phyloP scores from a whole-genome alignment of 2,797 vertebrate species.

The Tolypeutes matacus region DNA sequence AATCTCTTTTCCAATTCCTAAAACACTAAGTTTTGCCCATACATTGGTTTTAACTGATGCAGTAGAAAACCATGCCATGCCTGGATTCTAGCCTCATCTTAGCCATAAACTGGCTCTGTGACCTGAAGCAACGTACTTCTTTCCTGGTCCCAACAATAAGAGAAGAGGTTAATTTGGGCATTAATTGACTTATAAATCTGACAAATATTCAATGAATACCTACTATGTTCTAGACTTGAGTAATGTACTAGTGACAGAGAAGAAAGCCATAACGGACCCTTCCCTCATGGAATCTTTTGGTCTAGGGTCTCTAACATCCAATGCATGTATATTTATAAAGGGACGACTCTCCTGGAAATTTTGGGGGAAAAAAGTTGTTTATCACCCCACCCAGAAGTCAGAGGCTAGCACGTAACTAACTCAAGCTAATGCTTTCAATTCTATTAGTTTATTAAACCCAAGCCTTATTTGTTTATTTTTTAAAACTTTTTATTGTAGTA shows the following conservation, averaged over 20 bases:
- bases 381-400: not conserved
- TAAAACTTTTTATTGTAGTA: no score
- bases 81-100: not conserved
- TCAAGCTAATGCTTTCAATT: slow-evolving; percentile 5
- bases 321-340: not conserved
- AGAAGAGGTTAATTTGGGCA: not conserved
- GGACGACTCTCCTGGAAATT: not conserved
- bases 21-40: not conserved
- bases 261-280: not conserved
- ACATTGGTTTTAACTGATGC: not conserved
- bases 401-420: not conserved
- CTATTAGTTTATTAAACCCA: not conserved
- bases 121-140: not conserved
- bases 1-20: not conserved
- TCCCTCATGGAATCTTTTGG: not conserved
- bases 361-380: not conserved
- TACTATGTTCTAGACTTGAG: not conserved
- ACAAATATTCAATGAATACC: not conserved
- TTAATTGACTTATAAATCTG: not conserved
- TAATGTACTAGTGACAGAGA: not conserved
- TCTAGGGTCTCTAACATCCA: not conserved
- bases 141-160: not conserved
- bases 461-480: not conserved
- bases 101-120: not conserved
- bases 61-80: not conserved